Percentiles rank a stretch among this genome's conserved stretches.
phyloP scores from a whole-genome alignment of 1,140 invertebrate species.

The Chelonus insularis region DNA sequence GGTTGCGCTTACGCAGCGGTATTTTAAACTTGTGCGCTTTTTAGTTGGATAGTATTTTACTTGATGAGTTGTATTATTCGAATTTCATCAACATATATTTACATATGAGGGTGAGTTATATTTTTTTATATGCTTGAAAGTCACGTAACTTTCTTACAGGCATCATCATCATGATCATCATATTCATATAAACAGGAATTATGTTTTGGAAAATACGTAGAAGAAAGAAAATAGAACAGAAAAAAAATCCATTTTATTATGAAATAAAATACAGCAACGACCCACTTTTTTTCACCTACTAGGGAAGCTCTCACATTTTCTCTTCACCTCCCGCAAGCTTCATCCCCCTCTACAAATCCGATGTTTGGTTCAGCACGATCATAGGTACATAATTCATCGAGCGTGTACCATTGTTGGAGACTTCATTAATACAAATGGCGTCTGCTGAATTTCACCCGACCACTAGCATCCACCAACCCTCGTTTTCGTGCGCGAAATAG shows the following conservation, averaged over 20 bases:
- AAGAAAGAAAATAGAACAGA: too few species aligned
- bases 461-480: slow-evolving; percentile 29
- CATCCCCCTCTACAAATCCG: slow-evolving; percentile 11
- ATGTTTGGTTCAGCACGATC: slow-evolving; percentile 40
- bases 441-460: slow-evolving; percentile 55
- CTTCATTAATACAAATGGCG: slow-evolving; percentile 63
- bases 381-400: slow-evolving; percentile 61
- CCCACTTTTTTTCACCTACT: slow-evolving; percentile 10
- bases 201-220: too few species aligned
- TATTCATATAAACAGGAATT: too few species aligned
- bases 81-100: too few species aligned
- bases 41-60: background rate
- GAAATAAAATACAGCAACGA: background rate
- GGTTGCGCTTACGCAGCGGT: slow-evolving; percentile 40
- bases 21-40: background rate
- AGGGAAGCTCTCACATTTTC: slow-evolving; percentile 5
- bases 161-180: too few species aligned
- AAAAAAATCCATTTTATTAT: too few species aligned
- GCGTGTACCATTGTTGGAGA: slow-evolving; percentile 57
- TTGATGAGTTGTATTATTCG: too few species aligned
- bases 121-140: too few species aligned
- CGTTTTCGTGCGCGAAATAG: slow-evolving; percentile 28
- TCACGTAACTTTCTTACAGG: too few species aligned
- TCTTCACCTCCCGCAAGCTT: background rate
- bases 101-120: too few species aligned